Conservation (phyloP, 2,888 invertebrate genomes). For the Chesias legatella region DNA sequence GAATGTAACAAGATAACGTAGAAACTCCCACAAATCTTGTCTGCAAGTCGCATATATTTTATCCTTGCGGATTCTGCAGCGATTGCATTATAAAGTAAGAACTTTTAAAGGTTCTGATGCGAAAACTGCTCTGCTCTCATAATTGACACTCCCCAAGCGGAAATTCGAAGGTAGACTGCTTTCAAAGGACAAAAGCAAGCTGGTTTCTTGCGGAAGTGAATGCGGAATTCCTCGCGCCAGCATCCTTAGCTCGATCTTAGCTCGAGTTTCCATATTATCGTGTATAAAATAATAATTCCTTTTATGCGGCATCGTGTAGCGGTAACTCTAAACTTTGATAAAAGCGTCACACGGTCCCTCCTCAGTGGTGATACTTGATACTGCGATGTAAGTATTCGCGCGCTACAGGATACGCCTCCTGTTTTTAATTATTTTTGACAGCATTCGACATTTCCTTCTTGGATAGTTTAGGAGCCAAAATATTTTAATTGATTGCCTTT, state of each 20-base stretch:
- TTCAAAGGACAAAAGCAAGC: too few species aligned
- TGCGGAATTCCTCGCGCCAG: too few species aligned
- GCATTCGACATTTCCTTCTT: too few species aligned
- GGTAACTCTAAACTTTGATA: slow-evolving; percentile 50
- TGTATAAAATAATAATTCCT: slow-evolving; percentile 30
- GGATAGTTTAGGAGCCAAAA: too few species aligned
- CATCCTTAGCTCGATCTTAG: too few species aligned
- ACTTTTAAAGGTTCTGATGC: slow-evolving; percentile 4
- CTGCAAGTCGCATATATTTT: slow-evolving; percentile 16
- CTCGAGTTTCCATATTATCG: slow-evolving; percentile 8
- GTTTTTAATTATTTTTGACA: too few species aligned
- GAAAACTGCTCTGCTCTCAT: slow-evolving; percentile 3
- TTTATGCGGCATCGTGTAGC: slow-evolving; percentile 22
- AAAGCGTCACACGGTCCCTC: slow-evolving; percentile 33
- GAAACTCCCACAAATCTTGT: background rate
- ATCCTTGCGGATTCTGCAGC: slow-evolving; percentile 9
- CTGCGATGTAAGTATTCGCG: too few species aligned
- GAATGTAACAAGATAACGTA: too few species aligned
- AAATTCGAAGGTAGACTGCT: too few species aligned
- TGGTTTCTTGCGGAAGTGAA: too few species aligned
- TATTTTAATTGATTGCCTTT: too few species aligned
- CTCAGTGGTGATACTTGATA: slow-evolving; percentile 17
- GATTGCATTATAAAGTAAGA: slow-evolving; percentile 21
- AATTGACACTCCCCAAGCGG: background rate
- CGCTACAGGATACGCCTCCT: too few species aligned